phyloP scores from a whole-genome alignment of 2,113 vertebrate species.

The Bos indicus region DNA sequence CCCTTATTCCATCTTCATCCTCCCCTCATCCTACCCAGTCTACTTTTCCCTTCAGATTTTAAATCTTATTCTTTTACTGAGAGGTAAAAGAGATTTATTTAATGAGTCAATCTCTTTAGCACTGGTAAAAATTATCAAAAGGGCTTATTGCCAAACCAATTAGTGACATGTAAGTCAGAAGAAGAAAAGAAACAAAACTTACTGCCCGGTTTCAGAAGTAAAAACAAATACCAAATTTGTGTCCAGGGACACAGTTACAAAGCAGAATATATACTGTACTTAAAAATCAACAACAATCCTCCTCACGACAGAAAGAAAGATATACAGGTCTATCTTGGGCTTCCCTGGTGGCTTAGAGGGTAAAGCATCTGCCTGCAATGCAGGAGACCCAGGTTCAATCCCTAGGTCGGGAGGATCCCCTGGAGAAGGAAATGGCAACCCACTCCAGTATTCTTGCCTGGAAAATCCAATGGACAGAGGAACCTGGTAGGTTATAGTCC shows the following conservation, averaged over 20 bases:
- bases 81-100: constrained; percentile 23
- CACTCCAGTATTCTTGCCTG: no score
- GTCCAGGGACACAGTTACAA: not conserved
- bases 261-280: not conserved
- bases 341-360: no score
- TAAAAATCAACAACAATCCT: constrained; percentile 10
- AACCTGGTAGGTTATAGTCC: no score
- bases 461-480: no score
- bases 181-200: not conserved
- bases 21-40: not conserved
- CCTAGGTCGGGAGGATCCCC: no score
- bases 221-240: constrained; percentile 8
- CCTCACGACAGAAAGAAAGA: not conserved
- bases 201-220: not conserved
- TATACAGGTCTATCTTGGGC: no score
- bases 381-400: no score
- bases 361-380: no score
- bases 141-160: constrained; percentile 6
- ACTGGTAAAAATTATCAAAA: constrained; percentile 18
- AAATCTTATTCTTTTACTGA: constrained; percentile 21
- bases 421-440: no score
- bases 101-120: constrained; percentile 24
- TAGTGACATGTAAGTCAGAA: not conserved
- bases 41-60: constrained; percentile 19
- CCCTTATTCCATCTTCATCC: not conserved